A percentile compares a stretch with the other conserved stretches of the same genome.
Conservation (phyloP, 2,113 vertebrate species). For the Cariama cristata region DNA sequence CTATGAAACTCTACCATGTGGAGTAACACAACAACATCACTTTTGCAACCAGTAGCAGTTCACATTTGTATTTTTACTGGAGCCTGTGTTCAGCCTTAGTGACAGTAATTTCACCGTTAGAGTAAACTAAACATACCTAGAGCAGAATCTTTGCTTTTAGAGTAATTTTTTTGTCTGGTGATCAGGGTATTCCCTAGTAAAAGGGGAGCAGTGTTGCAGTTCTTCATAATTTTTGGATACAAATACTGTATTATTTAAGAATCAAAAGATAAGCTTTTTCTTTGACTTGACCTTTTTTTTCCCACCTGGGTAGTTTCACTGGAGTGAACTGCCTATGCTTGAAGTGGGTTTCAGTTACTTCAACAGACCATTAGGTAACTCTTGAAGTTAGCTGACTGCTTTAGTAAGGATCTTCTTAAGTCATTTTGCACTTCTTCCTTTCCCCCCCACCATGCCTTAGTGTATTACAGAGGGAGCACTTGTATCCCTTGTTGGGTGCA, state of each 20-base stretch:
- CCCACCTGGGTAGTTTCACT: not conserved
- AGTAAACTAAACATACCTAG: not conserved
- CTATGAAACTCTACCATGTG: not conserved
- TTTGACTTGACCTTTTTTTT: not conserved
- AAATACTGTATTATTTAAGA: not conserved
- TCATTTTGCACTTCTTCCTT: not conserved
- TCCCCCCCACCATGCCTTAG: accelerated
- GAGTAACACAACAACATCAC: accelerated
- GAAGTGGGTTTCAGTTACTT: not conserved
- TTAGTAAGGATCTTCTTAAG: not conserved
- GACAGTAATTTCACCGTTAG: not conserved
- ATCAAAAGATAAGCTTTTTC: not conserved
- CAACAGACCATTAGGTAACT: not conserved
- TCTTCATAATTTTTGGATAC: not conserved
- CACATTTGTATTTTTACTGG: not conserved
- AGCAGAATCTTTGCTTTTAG: not conserved
- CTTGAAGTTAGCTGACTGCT: not conserved
- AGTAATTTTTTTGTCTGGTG: not conserved
- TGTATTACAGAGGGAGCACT: not conserved
- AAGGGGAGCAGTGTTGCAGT: not conserved
- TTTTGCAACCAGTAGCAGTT: not conserved
- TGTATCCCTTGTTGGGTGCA: not conserved
- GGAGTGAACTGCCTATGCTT: not conserved
- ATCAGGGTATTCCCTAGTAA: not conserved
- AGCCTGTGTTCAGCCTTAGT: not conserved